Conservation (phyloP, 2,888 invertebrate species). For the Ophonus ardosiacus region DNA sequence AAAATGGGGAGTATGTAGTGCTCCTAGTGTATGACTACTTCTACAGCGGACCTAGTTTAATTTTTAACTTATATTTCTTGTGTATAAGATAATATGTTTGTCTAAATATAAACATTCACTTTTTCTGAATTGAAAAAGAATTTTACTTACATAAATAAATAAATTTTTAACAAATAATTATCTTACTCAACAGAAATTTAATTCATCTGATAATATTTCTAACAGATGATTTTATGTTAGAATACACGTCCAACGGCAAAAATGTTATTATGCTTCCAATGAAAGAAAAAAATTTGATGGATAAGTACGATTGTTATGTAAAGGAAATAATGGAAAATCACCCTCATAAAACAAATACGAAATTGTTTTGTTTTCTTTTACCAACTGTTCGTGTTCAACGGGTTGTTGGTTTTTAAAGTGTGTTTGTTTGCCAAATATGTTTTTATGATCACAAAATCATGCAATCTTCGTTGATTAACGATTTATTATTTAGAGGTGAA, state of each 20-base stretch:
- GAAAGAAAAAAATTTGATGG: not conserved
- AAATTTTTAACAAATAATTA: too few species aligned
- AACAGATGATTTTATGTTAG: too few species aligned
- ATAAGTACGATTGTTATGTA: not conserved
- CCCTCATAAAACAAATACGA: not conserved
- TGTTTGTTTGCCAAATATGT: not conserved
- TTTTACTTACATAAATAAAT: too few species aligned
- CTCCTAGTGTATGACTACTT: too few species aligned
- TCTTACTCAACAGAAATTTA: too few species aligned
- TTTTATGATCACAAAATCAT: not conserved
- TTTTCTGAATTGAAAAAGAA: not conserved
- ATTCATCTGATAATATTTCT: too few species aligned
- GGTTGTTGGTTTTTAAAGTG: not conserved
- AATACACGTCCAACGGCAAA: too few species aligned
- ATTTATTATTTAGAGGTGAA: not conserved
- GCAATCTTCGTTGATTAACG: not conserved
- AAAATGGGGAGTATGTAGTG: too few species aligned
- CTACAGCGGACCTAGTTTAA: too few species aligned
- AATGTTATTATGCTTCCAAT: not conserved
- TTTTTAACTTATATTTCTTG: too few species aligned
- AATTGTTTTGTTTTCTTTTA: constrained; percentile 15
- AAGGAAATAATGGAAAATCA: constrained; percentile 12
- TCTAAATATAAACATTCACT: not conserved
- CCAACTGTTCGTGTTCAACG: not conserved
- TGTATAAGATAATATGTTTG: not conserved